Base-by-base conservation (phyloP, 2,888 invertebrate genomes). In the Neocrepidodera transversa region DNA sequence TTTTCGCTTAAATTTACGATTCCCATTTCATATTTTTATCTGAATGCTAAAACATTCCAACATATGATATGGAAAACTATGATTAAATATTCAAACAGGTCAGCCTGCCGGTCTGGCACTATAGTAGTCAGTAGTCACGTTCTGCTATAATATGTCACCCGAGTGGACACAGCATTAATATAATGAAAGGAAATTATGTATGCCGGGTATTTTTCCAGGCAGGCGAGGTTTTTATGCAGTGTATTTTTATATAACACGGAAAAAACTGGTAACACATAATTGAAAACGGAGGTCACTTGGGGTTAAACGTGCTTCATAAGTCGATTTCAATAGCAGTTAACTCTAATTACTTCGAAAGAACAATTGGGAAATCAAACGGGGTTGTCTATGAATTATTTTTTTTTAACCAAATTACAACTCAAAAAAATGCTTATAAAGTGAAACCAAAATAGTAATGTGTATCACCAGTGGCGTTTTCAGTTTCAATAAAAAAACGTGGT, bases 161-260 rank as follows among this genome's bases (percentile, higher is more conserved):
- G 7, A 54, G 53, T 54, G 53, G 45, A 54, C 53, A 45, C 35
- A 54, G 35, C 36, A 54, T 54, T 54, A 54, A 45, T 54, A 54
- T 54, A 45, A 54, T 54, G 53, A 45, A 54, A 16, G 45, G 18
- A 54, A 45, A 54, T 54, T 54, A 54, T 54, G 53, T 54, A 54
- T 54, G 53, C 53, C 16, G 42, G 45, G 30, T 54, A 54, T 54
- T 54, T 54, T 54, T 45, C 45, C 45, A 45, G 32, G 28, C 53
- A 36, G 36, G 53, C 45, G 23, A 42, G 36, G 32, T 36, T 35
- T 14, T 35, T 45, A 23, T 45, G 53, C 45, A 40, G 10, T 13
- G 51, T 51, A 26, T 54, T 52, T 30, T 45, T 54, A 32, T 28
- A 40, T 45, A 45, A 23, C 53, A 36, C 36, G 45, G 16, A 17